A percentile compares a stretch with the other conserved stretches of the same genome.
Conservation (phyloP, 2,888 invertebrate species). For the Cataglyphis rosenhaueri region DNA sequence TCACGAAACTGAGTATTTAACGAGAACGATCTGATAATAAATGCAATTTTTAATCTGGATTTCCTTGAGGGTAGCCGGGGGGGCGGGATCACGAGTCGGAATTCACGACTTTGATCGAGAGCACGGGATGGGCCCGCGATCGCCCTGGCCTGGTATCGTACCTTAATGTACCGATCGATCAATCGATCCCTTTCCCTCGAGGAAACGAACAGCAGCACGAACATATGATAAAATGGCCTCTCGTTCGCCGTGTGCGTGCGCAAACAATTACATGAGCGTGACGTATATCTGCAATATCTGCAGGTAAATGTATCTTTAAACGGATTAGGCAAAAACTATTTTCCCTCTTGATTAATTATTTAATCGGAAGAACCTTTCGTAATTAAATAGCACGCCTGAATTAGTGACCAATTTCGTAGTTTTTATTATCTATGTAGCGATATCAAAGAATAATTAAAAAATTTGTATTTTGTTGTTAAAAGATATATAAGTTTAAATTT, state of each 20-base stretch:
- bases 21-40: slow-evolving; percentile 40
- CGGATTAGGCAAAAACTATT: slow-evolving; percentile 63
- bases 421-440: background rate
- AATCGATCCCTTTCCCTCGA: slow-evolving; percentile 65
- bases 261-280: slow-evolving; percentile 17
- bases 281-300: background rate
- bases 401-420: background rate
- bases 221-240: slow-evolving; percentile 34
- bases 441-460: background rate
- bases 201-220: slow-evolving; percentile 47
- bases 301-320: slow-evolving; percentile 58
- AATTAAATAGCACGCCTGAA: slow-evolving; percentile 16
- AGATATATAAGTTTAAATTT: too few relatives aligned
- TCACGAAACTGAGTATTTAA: slow-evolving; percentile 45
- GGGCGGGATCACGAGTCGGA: slow-evolving; percentile 48
- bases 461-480: too few relatives aligned
- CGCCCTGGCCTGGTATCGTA: slow-evolving; percentile 55
- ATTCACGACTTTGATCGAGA: slow-evolving; percentile 61
- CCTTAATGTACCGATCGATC: slow-evolving; percentile 71
- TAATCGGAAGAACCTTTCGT: background rate
- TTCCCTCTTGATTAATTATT: slow-evolving; percentile 52
- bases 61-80: slow-evolving; percentile 38
- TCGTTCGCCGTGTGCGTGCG: slow-evolving; percentile 29
- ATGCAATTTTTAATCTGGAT: slow-evolving; percentile 42
- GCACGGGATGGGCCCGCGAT: slow-evolving; percentile 54